phyloP scores from a whole-genome alignment of 2,797 vertebrate species.

The Coendou prehensilis region DNA sequence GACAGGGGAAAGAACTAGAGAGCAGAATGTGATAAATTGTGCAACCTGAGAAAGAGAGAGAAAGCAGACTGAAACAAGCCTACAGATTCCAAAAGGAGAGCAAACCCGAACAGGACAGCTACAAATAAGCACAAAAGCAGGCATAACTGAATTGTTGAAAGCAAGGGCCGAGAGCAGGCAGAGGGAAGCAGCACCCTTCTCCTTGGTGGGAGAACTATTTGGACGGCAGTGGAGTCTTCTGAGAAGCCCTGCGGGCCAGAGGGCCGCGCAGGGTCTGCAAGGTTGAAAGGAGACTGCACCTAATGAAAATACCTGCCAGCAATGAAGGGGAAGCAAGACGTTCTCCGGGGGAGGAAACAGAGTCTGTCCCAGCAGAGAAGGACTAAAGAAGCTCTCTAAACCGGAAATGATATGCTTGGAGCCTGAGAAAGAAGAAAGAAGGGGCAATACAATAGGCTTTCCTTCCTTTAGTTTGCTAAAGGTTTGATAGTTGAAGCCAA shows the following conservation, averaged over 20 bases:
- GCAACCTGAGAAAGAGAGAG: background rate
- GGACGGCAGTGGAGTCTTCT: background rate
- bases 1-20: background rate
- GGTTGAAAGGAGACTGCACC: background rate
- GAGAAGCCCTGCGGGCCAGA: background rate
- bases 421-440: background rate
- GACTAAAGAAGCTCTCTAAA: background rate
- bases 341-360: background rate
- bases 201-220: background rate
- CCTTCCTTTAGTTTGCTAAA: background rate
- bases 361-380: background rate
- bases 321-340: background rate
- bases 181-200: background rate
- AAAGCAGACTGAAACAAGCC: background rate
- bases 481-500: background rate
- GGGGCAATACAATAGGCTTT: background rate
- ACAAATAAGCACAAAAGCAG: background rate
- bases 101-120: background rate
- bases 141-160: background rate
- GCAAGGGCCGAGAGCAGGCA: background rate
- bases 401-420: background rate
- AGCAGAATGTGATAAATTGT: background rate
- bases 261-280: background rate
- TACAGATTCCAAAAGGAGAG: background rate
- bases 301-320: background rate